phyloP scores from a whole-genome alignment of 2,888 invertebrate species.

The Rhamphomyia laevipes region DNA sequence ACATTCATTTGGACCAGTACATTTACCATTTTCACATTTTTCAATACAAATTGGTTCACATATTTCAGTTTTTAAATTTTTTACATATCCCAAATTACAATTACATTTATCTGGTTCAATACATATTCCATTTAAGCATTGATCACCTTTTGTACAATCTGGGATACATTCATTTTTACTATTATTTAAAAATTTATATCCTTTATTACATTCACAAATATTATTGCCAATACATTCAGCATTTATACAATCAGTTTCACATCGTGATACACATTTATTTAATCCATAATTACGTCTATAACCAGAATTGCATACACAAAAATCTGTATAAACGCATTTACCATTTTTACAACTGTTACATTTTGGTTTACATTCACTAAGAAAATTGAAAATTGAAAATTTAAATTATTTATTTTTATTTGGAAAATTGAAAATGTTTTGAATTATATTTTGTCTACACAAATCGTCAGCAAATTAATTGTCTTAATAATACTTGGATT shows the following conservation, averaged over 20 bases:
- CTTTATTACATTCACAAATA: constrained; percentile 24
- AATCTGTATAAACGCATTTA: constrained; percentile 25
- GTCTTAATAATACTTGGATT: no score
- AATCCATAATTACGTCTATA: constrained; percentile 22
- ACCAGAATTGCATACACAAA: constrained; percentile 26
- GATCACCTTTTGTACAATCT: constrained; percentile 24
- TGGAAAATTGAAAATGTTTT: no score
- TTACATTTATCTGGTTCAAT: constrained; percentile 44
- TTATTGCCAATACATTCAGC: constrained; percentile 27
- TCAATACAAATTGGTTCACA: constrained; percentile 34
- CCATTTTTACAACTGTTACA: constrained; percentile 28
- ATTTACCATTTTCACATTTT: constrained; percentile 27
- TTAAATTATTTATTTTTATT: no score
- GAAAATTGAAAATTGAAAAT: background rate
- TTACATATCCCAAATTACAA: constrained; percentile 40
- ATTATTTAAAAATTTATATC: constrained; percentile 20
- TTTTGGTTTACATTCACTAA: constrained; percentile 25
- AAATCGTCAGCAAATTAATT: no score
- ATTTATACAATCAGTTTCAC: constrained; percentile 25
- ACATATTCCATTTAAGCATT: constrained; percentile 41
- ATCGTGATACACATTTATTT: constrained; percentile 23
- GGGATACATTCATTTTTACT: constrained; percentile 29
- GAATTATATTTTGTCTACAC: no score
- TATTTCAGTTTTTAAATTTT: background rate
- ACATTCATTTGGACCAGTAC: constrained; percentile 39